These are phyloP conservation scores for Ophion ventricosus DNA, from an alignment of 2,888 invertebrate species.

Conservation along the genomic window DNA sequence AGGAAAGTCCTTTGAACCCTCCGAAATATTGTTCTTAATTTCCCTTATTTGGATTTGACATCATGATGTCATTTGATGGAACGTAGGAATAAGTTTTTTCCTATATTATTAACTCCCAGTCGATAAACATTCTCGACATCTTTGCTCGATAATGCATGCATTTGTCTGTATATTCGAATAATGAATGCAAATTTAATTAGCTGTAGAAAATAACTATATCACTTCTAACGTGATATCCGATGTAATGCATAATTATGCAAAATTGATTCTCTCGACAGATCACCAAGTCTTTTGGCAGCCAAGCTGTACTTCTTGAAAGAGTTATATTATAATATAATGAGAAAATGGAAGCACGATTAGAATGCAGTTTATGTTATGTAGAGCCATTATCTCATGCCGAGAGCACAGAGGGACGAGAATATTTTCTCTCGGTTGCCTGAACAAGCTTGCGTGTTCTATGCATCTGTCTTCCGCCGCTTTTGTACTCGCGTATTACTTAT, in stretches of 20 bases:
- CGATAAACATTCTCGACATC: too few relatives aligned
- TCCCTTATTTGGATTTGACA: too few relatives aligned
- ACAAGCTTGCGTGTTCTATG: slow-evolving; percentile 49
- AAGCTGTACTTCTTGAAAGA: slow-evolving; percentile 30
- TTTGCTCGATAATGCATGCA: not conserved
- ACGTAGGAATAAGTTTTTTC: too few relatives aligned
- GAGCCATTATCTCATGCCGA: slow-evolving; percentile 75
- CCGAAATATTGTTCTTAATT: too few relatives aligned
- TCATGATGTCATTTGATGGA: too few relatives aligned
- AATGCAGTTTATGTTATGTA: slow-evolving; percentile 75
- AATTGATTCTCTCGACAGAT: not conserved
- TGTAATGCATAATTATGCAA: not conserved
- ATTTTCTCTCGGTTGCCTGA: slow-evolving; percentile 54
- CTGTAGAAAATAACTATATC: not conserved
- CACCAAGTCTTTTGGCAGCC: slow-evolving; percentile 36
- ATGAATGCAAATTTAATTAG: not conserved
- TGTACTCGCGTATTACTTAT: slow-evolving; percentile 10
- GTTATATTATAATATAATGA: slow-evolving; percentile 47
- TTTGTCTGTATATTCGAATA: not conserved
- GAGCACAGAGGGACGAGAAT: slow-evolving; percentile 66
- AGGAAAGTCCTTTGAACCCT: too few relatives aligned
- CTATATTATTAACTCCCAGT: too few relatives aligned
- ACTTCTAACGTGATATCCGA: not conserved
- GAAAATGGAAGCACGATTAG: slow-evolving; percentile 65
- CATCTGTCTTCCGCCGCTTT: slow-evolving; percentile 17